A percentile compares a stretch with the other conserved stretches of the same genome.
phyloP scores from a whole-genome alignment of 2,888 invertebrate species.

The Nymphalis c-album region DNA sequence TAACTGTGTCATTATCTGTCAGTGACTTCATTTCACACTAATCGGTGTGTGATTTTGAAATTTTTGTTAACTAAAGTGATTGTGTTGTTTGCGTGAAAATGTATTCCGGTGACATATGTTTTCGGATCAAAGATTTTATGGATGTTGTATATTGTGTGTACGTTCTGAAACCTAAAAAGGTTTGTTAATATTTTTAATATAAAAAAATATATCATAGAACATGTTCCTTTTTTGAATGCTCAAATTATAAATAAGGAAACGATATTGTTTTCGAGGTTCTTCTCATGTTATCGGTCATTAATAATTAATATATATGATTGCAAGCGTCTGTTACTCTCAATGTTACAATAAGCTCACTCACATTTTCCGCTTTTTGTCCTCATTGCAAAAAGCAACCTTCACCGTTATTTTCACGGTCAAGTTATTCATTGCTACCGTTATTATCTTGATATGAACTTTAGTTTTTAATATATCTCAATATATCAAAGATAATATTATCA shows the following conservation, averaged over 20 bases:
- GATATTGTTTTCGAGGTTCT: constrained; percentile 18
- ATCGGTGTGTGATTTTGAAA: constrained; percentile 16
- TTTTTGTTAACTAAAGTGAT: constrained; percentile 13
- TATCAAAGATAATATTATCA: neutral
- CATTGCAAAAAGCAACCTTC: constrained; percentile 37
- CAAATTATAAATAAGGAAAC: constrained; percentile 14
- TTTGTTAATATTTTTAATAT: constrained; percentile 25
- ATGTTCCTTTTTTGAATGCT: constrained; percentile 2
- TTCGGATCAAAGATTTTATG: constrained; percentile 68
- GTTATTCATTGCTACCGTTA: constrained; percentile 18
- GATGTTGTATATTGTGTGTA: constrained; percentile 74
- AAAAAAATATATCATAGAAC: neutral
- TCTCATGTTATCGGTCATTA: constrained; percentile 14
- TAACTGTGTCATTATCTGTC: constrained; percentile 2
- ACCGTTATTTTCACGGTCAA: constrained; percentile 28
- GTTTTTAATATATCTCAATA: too few species aligned
- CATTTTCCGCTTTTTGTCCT: constrained; percentile 30
- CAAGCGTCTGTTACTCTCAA: constrained; percentile 13
- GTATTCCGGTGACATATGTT: constrained; percentile 65
- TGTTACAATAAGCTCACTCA: constrained; percentile 11
- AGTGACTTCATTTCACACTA: constrained; percentile 18
- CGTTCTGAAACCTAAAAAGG: constrained; percentile 41
- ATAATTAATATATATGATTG: constrained; percentile 24
- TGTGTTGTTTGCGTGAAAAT: constrained; percentile 44
- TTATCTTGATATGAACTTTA: neutral